Evolutionary conservation across 2,888 invertebrate genomes (phyloP).

Genomic region (Torymus tubicola): DNA sequence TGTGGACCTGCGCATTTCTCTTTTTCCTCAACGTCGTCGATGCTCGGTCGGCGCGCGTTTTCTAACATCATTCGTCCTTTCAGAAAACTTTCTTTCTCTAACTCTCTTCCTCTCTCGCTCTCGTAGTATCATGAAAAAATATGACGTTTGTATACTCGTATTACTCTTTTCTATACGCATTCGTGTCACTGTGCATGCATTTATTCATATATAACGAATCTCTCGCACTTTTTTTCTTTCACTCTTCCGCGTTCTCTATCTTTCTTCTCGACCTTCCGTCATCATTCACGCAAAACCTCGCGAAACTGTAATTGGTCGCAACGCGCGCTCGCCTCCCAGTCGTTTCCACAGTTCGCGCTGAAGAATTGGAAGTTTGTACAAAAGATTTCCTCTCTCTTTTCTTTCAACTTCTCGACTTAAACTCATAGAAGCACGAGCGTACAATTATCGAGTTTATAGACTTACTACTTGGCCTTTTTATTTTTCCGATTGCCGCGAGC

Average conservation of each 20-base stretch:
- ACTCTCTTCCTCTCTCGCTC: no score
- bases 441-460: constrained; percentile 31
- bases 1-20: constrained; percentile 30
- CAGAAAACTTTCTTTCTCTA: constrained; percentile 13
- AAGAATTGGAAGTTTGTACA: constrained; percentile 38
- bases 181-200: constrained; percentile 48
- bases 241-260: constrained; percentile 75
- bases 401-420: neutral
- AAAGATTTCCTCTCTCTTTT: constrained; percentile 5
- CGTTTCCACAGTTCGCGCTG: constrained; percentile 4
- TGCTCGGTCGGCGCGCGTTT: constrained; percentile 33
- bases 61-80: neutral
- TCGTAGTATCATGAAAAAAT: constrained; percentile 55
- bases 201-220: no score
- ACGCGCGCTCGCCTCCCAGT: constrained; percentile 19
- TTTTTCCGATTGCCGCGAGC: neutral
- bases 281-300: constrained; percentile 9
- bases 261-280: constrained; percentile 61
- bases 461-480: neutral
- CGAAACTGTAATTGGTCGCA: constrained; percentile 55
- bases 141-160: constrained; percentile 46
- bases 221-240: constrained; percentile 70
- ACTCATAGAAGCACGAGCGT: constrained; percentile 19
- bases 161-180: constrained; percentile 10
- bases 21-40: constrained; percentile 37